phyloP scores from a whole-genome alignment of 2,797 vertebrate species.

The Menidia menidia region DNA sequence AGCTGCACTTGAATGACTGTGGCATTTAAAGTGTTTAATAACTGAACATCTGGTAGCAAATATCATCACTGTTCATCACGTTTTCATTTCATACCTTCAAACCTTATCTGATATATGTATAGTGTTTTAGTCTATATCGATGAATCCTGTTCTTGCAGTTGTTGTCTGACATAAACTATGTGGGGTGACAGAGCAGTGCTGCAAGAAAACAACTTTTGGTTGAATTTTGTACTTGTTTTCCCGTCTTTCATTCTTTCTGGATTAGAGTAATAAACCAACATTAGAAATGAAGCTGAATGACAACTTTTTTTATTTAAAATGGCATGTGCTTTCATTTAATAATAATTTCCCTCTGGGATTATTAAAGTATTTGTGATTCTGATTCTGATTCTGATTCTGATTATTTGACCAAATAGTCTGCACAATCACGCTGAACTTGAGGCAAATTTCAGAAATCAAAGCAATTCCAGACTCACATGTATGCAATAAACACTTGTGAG shows the following conservation, averaged over 20 bases:
- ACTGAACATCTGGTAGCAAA: slow-evolving; percentile 60
- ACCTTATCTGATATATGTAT: slow-evolving; percentile 47
- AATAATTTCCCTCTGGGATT: too few species aligned
- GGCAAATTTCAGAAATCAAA: neutral
- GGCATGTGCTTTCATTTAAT: neutral
- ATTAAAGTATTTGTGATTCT: too few species aligned
- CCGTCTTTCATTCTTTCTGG: too few species aligned
- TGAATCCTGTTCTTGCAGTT: slow-evolving; percentile 26
- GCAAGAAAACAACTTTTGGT: neutral
- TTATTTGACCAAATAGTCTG: neutral
- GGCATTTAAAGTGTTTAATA: slow-evolving; percentile 55
- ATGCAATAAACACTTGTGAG: slow-evolving; percentile 7
- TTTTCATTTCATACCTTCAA: slow-evolving; percentile 48
- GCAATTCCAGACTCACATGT: neutral
- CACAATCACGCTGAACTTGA: neutral
- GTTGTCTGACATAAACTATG: slow-evolving; percentile 28
- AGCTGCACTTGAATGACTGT: slow-evolving; percentile 13
- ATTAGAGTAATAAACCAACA: neutral
- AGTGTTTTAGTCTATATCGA: slow-evolving; percentile 52
- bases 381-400: too few species aligned
- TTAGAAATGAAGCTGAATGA: neutral
- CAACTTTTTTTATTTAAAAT: neutral
- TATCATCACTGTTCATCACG: slow-evolving; percentile 52
- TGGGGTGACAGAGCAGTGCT: slow-evolving; percentile 33
- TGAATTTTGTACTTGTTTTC: neutral